A percentile compares a stretch with the other conserved stretches of the same genome.
Evolutionary conservation across 1,140 invertebrate species (phyloP).

Genomic region (Cheumatopsyche charites): DNA sequence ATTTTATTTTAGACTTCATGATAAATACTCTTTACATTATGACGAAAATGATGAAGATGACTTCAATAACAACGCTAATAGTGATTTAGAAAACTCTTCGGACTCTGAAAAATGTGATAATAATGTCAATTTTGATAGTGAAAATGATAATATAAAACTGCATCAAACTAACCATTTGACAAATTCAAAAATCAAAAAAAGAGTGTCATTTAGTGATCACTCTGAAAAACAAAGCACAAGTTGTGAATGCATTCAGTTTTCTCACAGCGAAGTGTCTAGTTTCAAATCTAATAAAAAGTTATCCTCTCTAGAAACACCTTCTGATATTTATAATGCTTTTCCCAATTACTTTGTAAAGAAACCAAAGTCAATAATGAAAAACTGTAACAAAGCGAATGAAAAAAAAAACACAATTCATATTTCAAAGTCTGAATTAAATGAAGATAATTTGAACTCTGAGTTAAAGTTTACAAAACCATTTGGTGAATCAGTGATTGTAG

Average conservation of each 20-base stretch:
- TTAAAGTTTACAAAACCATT: too few species aligned
- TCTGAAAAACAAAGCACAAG: slow-evolving; percentile 49
- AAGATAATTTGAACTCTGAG: too few species aligned
- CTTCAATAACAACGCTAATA: not conserved
- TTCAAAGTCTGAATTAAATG: too few species aligned
- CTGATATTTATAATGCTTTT: slow-evolving; percentile 56
- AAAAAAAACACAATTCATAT: slow-evolving; percentile 4
- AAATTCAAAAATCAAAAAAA: slow-evolving; percentile 47
- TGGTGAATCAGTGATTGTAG: slow-evolving; percentile 12
- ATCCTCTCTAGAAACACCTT: slow-evolving; percentile 54
- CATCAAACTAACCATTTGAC: slow-evolving; percentile 10
- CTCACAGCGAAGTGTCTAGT: slow-evolving; percentile 51
- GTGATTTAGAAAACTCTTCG: too few species aligned
- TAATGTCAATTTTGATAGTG: too few species aligned
- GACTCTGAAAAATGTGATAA: too few species aligned
- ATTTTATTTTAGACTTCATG: slow-evolving; percentile 28
- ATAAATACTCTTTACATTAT: slow-evolving; percentile 14
- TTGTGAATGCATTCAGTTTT: slow-evolving; percentile 52
- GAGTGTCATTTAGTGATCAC: slow-evolving; percentile 55
- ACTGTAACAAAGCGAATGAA: slow-evolving; percentile 48
- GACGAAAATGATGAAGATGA: slow-evolving; percentile 9
- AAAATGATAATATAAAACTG: slow-evolving; percentile 43
- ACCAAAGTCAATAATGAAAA: slow-evolving; percentile 58
- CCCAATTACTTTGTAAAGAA: slow-evolving; percentile 50
- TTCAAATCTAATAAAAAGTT: slow-evolving; percentile 49